These are phyloP conservation scores for Hyaena hyaena DNA, from an alignment of 2,113 vertebrate species.

Conservation along the genomic window DNA sequence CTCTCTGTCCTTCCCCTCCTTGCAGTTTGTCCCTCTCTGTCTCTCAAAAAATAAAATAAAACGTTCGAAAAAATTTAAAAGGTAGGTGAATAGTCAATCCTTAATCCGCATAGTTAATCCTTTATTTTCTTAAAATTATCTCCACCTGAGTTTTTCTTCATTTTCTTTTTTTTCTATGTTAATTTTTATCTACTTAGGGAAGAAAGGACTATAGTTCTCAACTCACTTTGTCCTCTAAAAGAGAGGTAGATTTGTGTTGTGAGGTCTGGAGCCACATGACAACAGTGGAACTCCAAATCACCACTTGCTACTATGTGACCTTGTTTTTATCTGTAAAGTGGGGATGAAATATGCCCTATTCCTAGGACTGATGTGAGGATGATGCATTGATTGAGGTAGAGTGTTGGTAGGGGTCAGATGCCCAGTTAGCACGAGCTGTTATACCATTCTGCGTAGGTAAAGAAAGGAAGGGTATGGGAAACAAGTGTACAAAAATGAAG, in stretches of 20 bases:
- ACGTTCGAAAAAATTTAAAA: not conserved
- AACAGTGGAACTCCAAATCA: not conserved
- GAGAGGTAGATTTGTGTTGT: not conserved
- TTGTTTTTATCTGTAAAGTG: not conserved
- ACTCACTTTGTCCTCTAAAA: not conserved
- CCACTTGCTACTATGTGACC: not conserved
- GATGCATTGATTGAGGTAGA: not conserved
- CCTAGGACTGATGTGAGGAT: not conserved
- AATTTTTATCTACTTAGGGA: not conserved
- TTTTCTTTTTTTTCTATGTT: not conserved
- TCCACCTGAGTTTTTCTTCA: not conserved
- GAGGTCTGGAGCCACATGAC: not conserved
- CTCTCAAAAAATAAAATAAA: too few species aligned
- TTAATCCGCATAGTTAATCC: not conserved
- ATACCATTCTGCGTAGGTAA: not conserved
- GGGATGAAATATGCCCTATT: not conserved
- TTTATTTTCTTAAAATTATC: not conserved
- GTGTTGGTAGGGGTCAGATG: not conserved
- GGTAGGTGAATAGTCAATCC: not conserved
- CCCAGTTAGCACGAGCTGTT: not conserved
- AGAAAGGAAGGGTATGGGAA: not conserved
- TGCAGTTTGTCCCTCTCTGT: too few species aligned
- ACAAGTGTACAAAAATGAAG: not conserved
- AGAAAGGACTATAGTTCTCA: not conserved
- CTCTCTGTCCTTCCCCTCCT: too few species aligned